Evolutionary conservation across 1,140 invertebrate species (phyloP), one percentile per base, ranked within the genome.

Genomic region (Lucilia cuprina): DNA sequence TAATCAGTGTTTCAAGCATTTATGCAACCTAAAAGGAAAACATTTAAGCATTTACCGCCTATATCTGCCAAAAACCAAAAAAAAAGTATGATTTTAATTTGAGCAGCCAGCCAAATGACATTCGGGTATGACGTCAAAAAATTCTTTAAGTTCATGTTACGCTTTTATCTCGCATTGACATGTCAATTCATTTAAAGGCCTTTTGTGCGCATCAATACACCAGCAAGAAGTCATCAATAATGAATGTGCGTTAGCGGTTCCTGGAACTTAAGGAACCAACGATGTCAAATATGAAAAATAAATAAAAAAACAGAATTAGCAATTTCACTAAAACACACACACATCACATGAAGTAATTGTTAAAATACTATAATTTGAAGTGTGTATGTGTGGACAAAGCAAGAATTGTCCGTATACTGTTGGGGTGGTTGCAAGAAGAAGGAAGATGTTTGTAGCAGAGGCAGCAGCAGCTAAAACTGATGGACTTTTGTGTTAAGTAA

Each of bases 401-500:
- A 17, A 60, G 14, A n/a, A 14, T 14, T 60, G 14, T 41, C 5
- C n/a, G 65, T 25, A 25, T 70, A 41, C 41, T 41, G 65, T 19
- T 21, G 65, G 55, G 60, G 65, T 77, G 74, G 77, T 80, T 80
- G 19, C n/a, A 80, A 80, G 25, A 30, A 30, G 25, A 30, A 30
- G 25, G 25, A 30, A 30, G 41, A 80, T 80, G 77, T 49, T n/a
- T 41, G 13, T 41, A n/a, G 30, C 34, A 21, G 19, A 19, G 9
- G 25, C 70, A 74, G 21, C 65, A 77, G 12, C 50, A 60, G 50
- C 50, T 19, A 21, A n/a, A 49, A 50, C 77, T 80, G 82, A 83
- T 74, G 50, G 25, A 65, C 55, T 70, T 34, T 41, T 41, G 34
- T 21, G 34, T 21, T 41, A 78, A 41, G 25, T n/a, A 77, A 41